Evolutionary conservation across 2,888 invertebrate genomes (phyloP), one percentile per base, ranked within the genome.

Genomic region (Agrochola macilenta): DNA sequence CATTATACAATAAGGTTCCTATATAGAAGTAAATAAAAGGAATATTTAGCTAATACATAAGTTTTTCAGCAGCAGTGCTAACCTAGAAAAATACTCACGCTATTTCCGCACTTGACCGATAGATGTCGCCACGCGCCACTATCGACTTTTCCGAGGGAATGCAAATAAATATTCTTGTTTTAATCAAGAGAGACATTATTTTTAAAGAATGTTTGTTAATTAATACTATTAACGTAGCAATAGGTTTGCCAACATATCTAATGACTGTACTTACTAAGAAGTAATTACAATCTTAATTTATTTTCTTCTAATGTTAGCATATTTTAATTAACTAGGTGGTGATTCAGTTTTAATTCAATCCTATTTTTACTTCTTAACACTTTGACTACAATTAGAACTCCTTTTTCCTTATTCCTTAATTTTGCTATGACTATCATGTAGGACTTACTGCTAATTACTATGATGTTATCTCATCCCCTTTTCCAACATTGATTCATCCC

Each of bases 101-200:
- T 74, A 71, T 85, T 85, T 90, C 88, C 79, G 81, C 74, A 86
- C 84, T 82, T 78, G 71, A 43, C 74, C 87, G 76, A 83, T 85
- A 95, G 95, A 91, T 94, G 95, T 91, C 95, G 93, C 93, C 89
- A 92, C 83, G 65, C 20, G 87, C 84, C 72, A 73, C 90, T 86
- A 87, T 88, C 87, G 87, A 88, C 82, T 86, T 87, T 88, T 80
- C 70, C 79, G 65, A 20, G 35, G 74, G 65, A 83, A 80, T 79
- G 69, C 71, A 58, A 79, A 78, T 75, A 80, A 76, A 69, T 73
- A 64, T 69, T 14, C 43, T 43, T 63, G 69, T 77, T 78, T 66
- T 75, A 81, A 84, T 80, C 60, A 78, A 75, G 65, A 17, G 46
- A 20, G 65, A 75, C 64, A 49, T 65, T 60, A 66, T 73, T 71